phyloP scores from a whole-genome alignment of 2,888 invertebrate genomes.

The Rotaria macrura region DNA sequence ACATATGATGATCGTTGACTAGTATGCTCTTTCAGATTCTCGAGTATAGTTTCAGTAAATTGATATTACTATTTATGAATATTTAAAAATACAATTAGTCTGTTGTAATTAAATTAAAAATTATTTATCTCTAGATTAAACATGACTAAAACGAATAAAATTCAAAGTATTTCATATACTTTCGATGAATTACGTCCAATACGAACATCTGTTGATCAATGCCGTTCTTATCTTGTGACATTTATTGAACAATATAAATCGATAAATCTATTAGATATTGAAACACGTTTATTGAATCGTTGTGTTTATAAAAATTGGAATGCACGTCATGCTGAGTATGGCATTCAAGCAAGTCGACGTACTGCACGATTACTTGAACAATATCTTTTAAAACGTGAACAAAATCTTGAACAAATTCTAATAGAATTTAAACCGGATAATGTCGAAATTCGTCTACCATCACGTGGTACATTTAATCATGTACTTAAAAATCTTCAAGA shows the following conservation, averaged over 20 bases:
- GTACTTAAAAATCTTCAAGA: neutral
- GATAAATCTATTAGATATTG: neutral
- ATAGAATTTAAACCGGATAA: neutral
- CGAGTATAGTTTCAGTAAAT: no score
- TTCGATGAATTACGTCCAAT: neutral
- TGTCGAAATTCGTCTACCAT: neutral
- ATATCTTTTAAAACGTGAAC: neutral
- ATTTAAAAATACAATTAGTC: no score
- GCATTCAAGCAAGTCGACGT: neutral
- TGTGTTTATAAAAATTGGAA: slow-evolving; percentile 19
- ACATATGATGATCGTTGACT: no score
- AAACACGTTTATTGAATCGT: slow-evolving; percentile 4
- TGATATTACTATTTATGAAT: no score
- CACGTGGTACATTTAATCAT: neutral
- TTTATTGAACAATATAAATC: slow-evolving; percentile 5
- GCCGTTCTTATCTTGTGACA: neutral
- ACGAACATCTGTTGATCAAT: neutral
- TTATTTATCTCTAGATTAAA: neutral
- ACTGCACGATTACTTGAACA: neutral
- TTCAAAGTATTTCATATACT: neutral
- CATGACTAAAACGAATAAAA: neutral
- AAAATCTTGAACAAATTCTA: neutral
- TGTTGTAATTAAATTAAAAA: no score
- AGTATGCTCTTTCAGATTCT: no score
- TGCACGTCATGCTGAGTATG: neutral